Evolutionary conservation across 2,888 invertebrate species (phyloP), one percentile per base, ranked within the genome.

Genomic region (Papilio elwesi): DNA sequence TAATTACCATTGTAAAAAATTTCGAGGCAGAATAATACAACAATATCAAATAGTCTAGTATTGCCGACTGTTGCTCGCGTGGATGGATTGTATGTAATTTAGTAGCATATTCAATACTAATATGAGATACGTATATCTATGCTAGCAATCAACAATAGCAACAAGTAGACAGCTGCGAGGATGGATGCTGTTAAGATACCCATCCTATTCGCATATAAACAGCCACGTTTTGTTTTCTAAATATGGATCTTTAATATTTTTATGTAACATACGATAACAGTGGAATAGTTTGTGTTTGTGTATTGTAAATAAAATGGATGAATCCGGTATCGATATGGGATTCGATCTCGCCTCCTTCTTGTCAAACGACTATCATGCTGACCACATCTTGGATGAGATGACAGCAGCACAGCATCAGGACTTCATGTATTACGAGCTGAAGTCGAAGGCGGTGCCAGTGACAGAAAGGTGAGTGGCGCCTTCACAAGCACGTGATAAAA

Each of bases 271-370:
- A 81, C 78, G 80, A 81, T 82, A 78, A 78, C 77, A 85, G 91
- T 91, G 92, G 80, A 83, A 69, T 87, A 85, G 79, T 85, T 85
- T 80, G 85, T 88, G 89, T 83, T 85, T 84, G 89, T 89, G 90
- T 82, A 84, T 82, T 79, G 82, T 81, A 83, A 83, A 74, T 79
- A 91, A 86, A 85, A 95, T 95, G 95, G 95, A 95, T 88, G 95
- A 95, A 87, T 95, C 95, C 80, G 95, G 95, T 78, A 95, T 95
- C 80, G 95, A 95, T 82, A 94, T 95, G 94, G 95, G 94, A 76
- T 95, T 95, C 83, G 95, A 95, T 91, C 93, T 95, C 82, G 94
- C 94, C 75, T 94, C 95, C 77, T 91, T 95, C 78, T 90, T 94
- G 77, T 90, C 93, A 77, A 94, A 94, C 82, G 94, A 94, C 86